Evolutionary conservation across 1,140 invertebrate species (phyloP), one percentile per base, ranked within the genome.

Genomic region (Hyles vespertilio): DNA sequence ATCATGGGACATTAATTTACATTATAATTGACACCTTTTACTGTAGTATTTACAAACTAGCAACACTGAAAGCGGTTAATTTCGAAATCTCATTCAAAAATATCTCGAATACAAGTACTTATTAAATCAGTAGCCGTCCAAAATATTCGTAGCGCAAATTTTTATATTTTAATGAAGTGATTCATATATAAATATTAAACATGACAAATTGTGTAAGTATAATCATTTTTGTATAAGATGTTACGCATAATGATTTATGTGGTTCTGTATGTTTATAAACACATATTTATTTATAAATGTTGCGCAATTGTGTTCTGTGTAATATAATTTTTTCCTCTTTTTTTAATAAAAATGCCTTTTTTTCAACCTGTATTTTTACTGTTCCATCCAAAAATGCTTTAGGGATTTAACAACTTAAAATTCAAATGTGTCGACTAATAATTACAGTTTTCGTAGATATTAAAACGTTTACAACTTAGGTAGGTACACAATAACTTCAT

Each of bases 281-380:
- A 67, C 60, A 69, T 65, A 75, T 69, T 72, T 80, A 68, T 67
- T 69, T 84, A 83, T 84, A 83, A 82, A 79, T 81, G 84, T 84
- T 87, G 81, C 66, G 74, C 65, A 76, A 78, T 81, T 53, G 78
- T 83, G 71, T 84, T 86, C 67, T 65, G 60, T 82, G 75, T 80
- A 81, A 81, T 79, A 77, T 83, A 51, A 61, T 80, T 74, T 83
- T 81, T 83, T 75, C 69, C 58, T 69, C 65, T 78, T 77, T 79
- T 76, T 77, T 71, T 72, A 79, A 76, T 70, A 40, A 77, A 77
- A 79, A 79, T 66, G 71, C 72, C 72, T 77, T 84, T 84, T 77
- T 78, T 72, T 60, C 34, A 50, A 7, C 47, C 9, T 12, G 11
- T 22, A 5, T 32, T 40, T 40, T 40, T 22, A 11, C 3, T 52